phyloP scores from a whole-genome alignment of 2,113 vertebrate species.

The Macaca fascicularis region DNA sequence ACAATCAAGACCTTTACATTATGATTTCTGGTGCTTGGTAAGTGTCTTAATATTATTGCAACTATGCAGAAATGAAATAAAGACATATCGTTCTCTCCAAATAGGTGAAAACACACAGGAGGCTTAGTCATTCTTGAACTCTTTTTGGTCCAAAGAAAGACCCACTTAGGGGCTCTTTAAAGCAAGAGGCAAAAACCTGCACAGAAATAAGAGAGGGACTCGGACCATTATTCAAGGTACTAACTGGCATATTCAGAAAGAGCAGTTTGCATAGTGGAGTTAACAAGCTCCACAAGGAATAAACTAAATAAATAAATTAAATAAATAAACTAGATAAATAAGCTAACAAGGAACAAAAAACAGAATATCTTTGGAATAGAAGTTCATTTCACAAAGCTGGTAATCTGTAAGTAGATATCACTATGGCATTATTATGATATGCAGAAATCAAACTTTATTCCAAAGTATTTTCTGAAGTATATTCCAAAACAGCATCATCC shows the following conservation, averaged over 20 bases:
- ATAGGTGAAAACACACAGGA: not conserved
- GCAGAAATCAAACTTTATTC: not conserved
- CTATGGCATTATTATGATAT: not conserved
- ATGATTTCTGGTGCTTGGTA: not conserved
- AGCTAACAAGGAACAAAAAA: not conserved
- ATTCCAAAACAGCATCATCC: not conserved
- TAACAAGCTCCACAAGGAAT: too few species aligned
- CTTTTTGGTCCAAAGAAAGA: conserved; percentile 39
- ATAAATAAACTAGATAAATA: too few species aligned
- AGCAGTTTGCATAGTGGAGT: not conserved
- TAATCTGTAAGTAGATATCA: not conserved
- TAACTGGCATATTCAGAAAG: not conserved
- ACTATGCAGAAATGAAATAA: not conserved
- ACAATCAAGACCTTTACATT: not conserved
- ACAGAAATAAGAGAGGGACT: not conserved
- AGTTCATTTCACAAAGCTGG: not conserved
- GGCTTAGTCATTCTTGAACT: not conserved
- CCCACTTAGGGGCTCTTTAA: not conserved
- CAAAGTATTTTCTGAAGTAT: not conserved
- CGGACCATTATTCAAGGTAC: not conserved
- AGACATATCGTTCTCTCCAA: not conserved
- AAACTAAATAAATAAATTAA: too few species aligned
- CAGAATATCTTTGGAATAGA: not conserved
- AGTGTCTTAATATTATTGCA: not conserved
- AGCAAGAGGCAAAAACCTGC: not conserved